Conservation (phyloP, 2,113 vertebrate genomes). For the Sarotherodon lohbergeri region DNA sequence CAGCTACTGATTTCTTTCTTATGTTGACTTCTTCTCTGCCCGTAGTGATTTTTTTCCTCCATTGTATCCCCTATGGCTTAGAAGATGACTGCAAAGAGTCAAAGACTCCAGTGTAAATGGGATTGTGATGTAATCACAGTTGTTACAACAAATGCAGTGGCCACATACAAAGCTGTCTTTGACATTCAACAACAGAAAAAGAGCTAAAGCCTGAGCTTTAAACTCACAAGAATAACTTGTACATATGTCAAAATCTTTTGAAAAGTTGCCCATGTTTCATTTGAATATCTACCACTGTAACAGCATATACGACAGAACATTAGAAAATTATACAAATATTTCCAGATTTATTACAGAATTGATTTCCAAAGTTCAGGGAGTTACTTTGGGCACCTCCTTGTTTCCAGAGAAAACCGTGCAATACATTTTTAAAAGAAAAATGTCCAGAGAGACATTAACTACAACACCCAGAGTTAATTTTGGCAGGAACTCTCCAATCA, state of each 20-base stretch:
- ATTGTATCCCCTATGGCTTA: background rate
- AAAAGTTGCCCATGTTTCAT: background rate
- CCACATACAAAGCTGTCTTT: background rate
- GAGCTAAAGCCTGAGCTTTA: background rate
- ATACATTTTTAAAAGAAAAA: background rate
- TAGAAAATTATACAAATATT: background rate
- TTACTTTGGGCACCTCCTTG: background rate
- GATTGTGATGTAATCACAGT: background rate
- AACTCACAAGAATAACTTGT: background rate
- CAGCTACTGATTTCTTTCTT: background rate
- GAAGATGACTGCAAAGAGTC: background rate
- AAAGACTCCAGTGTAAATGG: background rate
- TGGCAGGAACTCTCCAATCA: background rate
- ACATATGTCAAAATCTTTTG: background rate
- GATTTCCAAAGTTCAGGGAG: background rate
- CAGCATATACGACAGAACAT: background rate
- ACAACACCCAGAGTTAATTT: background rate
- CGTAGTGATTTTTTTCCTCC: background rate
- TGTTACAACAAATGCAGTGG: background rate
- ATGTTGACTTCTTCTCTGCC: background rate
- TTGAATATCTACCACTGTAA: background rate
- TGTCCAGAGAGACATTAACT: background rate
- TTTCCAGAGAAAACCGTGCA: background rate
- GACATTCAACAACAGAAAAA: background rate
- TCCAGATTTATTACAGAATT: background rate